Evolutionary conservation across 2,888 invertebrate species (phyloP), one percentile per base, ranked within the genome.

Genomic region (Maniola hyperantus): DNA sequence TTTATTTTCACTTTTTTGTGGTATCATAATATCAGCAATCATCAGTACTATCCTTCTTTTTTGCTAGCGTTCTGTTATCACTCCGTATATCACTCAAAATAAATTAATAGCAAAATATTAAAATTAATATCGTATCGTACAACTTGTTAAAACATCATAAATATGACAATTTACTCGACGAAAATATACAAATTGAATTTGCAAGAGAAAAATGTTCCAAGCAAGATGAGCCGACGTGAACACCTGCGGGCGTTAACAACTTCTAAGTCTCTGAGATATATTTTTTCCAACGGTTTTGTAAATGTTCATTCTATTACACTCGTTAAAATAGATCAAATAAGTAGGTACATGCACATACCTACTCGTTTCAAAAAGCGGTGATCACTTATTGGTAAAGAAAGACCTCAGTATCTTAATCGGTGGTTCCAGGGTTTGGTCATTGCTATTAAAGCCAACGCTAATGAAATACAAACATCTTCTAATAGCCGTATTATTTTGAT

Each of bases 171-270:
- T 83, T 85, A 76, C 68, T 65, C 50, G 73, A 76, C 72, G 77
- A 83, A 87, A 83, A 83, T 82, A 82, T 81, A 82, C 82, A 80
- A 83, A 84, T 87, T 80, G 77, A 84, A 83, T 79, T 82, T 84
- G 80, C 77, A 76, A 74, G 80, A 83, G 88, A 88, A 85, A 88
- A 87, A 88, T 88, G 83, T 84, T 83, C 83, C 80, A 77, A 76
- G 72, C 79, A 79, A 84, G 80, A 77, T 79, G 79, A 83, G 82
- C 76, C 81, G 87, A 83, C 85, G 81, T 70, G 72, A 78, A 75
- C 88, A 88, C 88, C 89, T 88, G 89, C 73, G 84, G 72, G 75
- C 81, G 76, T 77, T 76, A 76, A 76, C 76, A 84, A 85, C 82
- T 84, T 87, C 77, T 73, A 72, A 72, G 71, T 73, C 72, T 66